These are phyloP conservation scores for Ceriagrion tenellum DNA, from an alignment of 2,888 invertebrate species.

Conservation along the genomic window DNA sequence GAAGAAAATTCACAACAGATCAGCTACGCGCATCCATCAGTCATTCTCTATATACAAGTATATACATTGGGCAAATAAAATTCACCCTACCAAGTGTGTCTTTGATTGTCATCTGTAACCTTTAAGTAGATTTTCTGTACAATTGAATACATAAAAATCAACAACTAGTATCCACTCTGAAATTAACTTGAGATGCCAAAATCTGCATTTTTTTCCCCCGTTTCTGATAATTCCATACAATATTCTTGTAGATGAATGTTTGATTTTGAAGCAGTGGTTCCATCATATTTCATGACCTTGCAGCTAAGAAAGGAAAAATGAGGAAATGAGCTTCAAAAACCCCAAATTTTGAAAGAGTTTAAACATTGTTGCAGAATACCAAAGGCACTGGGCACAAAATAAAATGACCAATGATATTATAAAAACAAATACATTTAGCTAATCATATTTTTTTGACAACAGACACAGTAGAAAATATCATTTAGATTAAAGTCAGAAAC, in stretches of 20 bases:
- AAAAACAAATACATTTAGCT: constrained; percentile 42
- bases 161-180: constrained; percentile 40
- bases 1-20: constrained; percentile 67
- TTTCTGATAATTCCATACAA: constrained; percentile 38
- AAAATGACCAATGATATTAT: constrained; percentile 45
- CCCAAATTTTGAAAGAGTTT: constrained; percentile 18
- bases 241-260: constrained; percentile 30
- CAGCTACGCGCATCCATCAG: constrained; percentile 63
- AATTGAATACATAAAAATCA: constrained; percentile 46
- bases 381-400: constrained; percentile 52
- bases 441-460: constrained; percentile 56
- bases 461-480: constrained; percentile 66
- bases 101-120: constrained; percentile 65
- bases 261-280: constrained; percentile 39
- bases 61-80: constrained; percentile 55
- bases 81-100: constrained; percentile 59
- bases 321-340: constrained; percentile 2
- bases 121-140: constrained; percentile 61
- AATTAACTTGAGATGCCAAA: constrained; percentile 49
- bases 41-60: constrained; percentile 59
- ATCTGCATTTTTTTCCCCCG: constrained; percentile 22
- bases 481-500: constrained; percentile 64
- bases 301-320: constrained; percentile 63
- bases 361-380: constrained; percentile 37
- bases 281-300: constrained; percentile 62